Evolutionary conservation across 2,888 invertebrate species (phyloP).

Genomic region (Nemotelus nigrinus): DNA sequence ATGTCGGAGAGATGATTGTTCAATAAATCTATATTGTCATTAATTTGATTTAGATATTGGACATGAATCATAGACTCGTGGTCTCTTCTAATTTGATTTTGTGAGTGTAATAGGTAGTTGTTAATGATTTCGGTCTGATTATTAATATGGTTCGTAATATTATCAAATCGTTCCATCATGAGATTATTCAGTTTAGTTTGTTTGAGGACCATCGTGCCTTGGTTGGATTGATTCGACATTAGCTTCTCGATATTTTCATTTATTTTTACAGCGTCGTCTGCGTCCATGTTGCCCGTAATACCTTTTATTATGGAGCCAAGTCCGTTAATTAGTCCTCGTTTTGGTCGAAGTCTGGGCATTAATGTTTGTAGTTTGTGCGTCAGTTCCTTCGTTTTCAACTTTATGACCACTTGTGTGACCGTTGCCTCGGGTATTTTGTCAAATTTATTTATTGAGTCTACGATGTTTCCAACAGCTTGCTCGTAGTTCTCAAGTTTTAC

Average conservation of each 20-base stretch:
- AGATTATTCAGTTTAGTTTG: constrained; percentile 25
- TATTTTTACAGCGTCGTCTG: constrained; percentile 30
- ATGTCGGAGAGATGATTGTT: no score
- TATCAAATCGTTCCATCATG: constrained; percentile 35
- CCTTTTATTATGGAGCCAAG: constrained; percentile 33
- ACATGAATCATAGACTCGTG: neutral
- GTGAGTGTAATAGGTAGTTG: neutral
- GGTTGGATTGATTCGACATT: constrained; percentile 1
- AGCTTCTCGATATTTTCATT: constrained; percentile 24
- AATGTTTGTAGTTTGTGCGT: constrained; percentile 31
- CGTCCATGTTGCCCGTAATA: constrained; percentile 41
- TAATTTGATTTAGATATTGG: neutral
- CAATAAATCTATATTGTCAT: no score
- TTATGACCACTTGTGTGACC: no score
- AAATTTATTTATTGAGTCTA: neutral
- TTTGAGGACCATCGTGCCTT: neutral
- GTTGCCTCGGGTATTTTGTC: no score
- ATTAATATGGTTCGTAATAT: constrained; percentile 40
- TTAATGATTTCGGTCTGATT: constrained; percentile 1
- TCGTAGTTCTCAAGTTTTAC: neutral
- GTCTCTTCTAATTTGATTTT: neutral
- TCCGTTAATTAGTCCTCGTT: constrained; percentile 38
- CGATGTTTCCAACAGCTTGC: neutral
- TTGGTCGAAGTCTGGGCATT: constrained; percentile 23
- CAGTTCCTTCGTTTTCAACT: constrained; percentile 34